Conservation (phyloP, 1,140 invertebrate genomes). For the Bicyclus anynana region DNA sequence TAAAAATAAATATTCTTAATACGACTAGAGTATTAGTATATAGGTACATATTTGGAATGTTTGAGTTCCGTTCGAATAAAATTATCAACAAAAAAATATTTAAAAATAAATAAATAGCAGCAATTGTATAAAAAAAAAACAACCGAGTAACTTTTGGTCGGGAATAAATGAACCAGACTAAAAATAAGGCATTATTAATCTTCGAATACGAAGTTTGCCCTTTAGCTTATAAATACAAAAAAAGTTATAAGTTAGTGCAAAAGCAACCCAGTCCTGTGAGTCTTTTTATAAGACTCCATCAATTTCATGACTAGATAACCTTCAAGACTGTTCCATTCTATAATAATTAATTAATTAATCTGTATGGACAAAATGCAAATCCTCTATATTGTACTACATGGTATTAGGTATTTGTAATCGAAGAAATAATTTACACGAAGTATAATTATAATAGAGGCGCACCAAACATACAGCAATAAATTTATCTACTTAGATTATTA, state of each 20-base stretch:
- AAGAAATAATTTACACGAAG: not conserved
- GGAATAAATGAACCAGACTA: not conserved
- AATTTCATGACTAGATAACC: too few relatives aligned
- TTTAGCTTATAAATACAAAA: not conserved
- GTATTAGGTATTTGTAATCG: not conserved
- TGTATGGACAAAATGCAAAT: too few relatives aligned
- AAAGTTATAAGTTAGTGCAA: too few relatives aligned
- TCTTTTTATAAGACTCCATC: too few relatives aligned
- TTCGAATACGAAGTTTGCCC: not conserved
- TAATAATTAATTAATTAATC: too few relatives aligned
- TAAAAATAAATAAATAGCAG: conserved; percentile 4
- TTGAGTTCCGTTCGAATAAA: conserved; percentile 32
- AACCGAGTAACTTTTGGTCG: not conserved
- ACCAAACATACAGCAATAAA: conserved; percentile 6
- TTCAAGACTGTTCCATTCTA: too few relatives aligned
- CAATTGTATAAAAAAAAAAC: not conserved
- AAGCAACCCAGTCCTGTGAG: too few relatives aligned
- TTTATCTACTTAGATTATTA: conserved; percentile 18
- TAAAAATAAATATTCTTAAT: conserved; percentile 32
- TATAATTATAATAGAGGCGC: not conserved
- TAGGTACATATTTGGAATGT: not conserved
- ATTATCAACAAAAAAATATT: conserved; percentile 45
- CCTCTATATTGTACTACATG: not conserved
- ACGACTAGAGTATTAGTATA: conserved; percentile 24
- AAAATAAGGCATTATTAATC: not conserved